Evolutionary conservation across 2,113 vertebrate genomes (phyloP).

Genomic region (Vimba vimba): DNA sequence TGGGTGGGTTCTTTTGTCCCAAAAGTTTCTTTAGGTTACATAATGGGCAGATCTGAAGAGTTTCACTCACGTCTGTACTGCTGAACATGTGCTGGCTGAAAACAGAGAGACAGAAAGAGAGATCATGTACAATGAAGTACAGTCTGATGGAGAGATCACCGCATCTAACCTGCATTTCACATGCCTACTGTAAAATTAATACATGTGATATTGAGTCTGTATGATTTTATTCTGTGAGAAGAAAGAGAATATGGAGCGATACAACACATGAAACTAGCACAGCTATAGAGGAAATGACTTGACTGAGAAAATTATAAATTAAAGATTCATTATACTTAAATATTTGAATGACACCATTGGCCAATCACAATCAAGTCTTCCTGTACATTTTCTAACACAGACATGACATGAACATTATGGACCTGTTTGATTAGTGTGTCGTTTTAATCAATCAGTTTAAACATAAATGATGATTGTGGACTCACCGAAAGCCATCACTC

Average conservation of each 20-base stretch:
- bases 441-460: not conserved
- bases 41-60: not conserved
- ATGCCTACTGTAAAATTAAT: not conserved
- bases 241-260: not conserved
- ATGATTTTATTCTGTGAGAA: not conserved
- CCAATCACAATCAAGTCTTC: not conserved
- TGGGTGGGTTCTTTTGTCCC: not conserved
- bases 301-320: not conserved
- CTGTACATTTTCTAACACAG: not conserved
- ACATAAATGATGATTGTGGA: not conserved
- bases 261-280: not conserved
- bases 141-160: not conserved
- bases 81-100: conserved; percentile 18
- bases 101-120: conserved; percentile 10
- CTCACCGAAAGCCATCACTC: conserved; percentile 40
- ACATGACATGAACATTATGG: not conserved
- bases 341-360: not conserved
- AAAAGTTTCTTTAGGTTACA: not conserved
- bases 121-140: not conserved
- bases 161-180: not conserved
- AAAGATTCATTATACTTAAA: not conserved
- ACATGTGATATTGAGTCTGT: not conserved
- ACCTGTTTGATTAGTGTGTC: not conserved
- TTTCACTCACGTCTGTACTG: not conserved
- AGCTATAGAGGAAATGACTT: not conserved